phyloP scores from a whole-genome alignment of 1,140 invertebrate genomes.

The Eumaeus atala region DNA sequence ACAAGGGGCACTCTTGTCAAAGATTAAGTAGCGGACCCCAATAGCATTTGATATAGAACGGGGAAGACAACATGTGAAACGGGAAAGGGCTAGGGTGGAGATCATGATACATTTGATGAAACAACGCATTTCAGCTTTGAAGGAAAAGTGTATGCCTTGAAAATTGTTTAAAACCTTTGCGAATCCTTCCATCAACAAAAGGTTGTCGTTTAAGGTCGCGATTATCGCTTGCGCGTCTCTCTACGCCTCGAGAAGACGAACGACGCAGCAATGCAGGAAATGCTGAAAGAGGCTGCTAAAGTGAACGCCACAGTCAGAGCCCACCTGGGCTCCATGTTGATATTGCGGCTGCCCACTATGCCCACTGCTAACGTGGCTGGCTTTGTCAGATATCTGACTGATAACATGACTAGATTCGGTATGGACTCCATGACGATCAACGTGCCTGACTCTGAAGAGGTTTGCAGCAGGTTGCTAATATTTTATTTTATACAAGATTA shows the following conservation, averaged over 20 bases:
- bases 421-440: conserved; percentile 45
- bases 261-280: conserved; percentile 26
- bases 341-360: conserved; percentile 38
- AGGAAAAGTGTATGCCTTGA: too few relatives aligned
- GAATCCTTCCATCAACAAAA: not conserved
- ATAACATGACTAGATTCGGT: conserved; percentile 36
- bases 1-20: too few relatives aligned
- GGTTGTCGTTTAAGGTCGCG: conserved; percentile 36
- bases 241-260: conserved; percentile 25
- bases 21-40: too few relatives aligned
- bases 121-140: too few relatives aligned
- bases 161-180: too few relatives aligned
- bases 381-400: conserved; percentile 38
- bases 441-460: conserved; percentile 53
- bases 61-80: too few relatives aligned
- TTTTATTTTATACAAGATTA: too few relatives aligned
- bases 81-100: too few relatives aligned
- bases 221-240: conserved; percentile 47
- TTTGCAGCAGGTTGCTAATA: conserved; percentile 53
- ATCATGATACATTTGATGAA: too few relatives aligned
- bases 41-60: too few relatives aligned
- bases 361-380: conserved; percentile 39
- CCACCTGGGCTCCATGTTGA: conserved; percentile 48
- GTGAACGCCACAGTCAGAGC: conserved; percentile 42
- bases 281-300: conserved; percentile 26